Conservation (phyloP, 2,888 invertebrate species). For the Fragum sueziense region DNA sequence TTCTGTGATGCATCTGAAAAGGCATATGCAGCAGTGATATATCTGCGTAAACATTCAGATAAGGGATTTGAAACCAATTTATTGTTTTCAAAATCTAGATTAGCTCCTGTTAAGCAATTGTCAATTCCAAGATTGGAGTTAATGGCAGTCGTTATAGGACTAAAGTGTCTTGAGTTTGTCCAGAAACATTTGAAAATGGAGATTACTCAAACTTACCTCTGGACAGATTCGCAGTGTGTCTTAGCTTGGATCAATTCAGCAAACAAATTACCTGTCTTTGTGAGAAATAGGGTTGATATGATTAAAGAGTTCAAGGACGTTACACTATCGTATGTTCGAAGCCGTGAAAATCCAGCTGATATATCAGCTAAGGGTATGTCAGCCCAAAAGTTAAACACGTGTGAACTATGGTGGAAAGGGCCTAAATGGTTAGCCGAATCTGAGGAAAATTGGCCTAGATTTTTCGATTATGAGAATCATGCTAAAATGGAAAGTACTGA, state of each 20-base stretch:
- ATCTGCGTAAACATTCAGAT: conserved; percentile 22
- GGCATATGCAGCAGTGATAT: conserved; percentile 27
- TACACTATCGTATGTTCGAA: background rate
- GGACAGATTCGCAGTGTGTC: conserved; percentile 27
- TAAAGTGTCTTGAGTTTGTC: conserved; percentile 19
- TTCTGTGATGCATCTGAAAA: conserved; percentile 30
- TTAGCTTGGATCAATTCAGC: conserved; percentile 16
- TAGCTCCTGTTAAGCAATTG: conserved; percentile 35
- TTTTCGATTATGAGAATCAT: background rate
- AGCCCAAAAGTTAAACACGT: background rate
- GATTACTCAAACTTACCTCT: background rate
- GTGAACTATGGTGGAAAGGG: conserved; percentile 40
- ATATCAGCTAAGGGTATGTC: background rate
- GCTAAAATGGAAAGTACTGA: background rate
- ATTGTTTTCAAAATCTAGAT: conserved; percentile 38
- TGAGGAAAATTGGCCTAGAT: background rate
- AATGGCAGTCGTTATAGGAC: conserved; percentile 28
- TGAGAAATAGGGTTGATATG: conserved; percentile 19
- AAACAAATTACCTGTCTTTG: conserved; percentile 17
- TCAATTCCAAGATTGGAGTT: conserved; percentile 47
- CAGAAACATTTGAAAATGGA: background rate
- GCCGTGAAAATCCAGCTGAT: conserved; percentile 32
- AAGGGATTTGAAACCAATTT: conserved; percentile 9
- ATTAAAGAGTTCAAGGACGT: background rate
- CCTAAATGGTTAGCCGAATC: conserved; percentile 24